A percentile compares a stretch with the other conserved stretches of the same genome.
phyloP scores from a whole-genome alignment of 1,140 invertebrate genomes.

The Leptinotarsa defecta region DNA sequence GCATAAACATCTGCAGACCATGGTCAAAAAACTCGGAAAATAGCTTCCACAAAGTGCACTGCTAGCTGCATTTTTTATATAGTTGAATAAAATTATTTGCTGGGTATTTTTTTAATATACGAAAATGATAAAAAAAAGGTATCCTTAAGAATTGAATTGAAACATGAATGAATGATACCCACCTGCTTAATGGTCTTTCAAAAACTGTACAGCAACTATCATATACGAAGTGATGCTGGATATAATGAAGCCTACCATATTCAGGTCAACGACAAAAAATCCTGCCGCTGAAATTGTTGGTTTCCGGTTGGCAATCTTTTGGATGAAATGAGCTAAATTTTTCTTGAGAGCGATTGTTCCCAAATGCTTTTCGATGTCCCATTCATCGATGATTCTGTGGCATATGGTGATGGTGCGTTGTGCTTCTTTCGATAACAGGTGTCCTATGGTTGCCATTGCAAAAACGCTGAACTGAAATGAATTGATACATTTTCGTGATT shows the following conservation, averaged over 20 bases:
- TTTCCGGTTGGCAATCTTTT: background rate
- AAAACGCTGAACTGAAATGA: no score
- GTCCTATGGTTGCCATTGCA: no score
- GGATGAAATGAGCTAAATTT: background rate
- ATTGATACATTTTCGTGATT: background rate
- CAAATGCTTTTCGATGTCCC: background rate
- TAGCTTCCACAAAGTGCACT: no score
- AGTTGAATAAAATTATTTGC: no score
- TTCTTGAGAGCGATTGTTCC: background rate
- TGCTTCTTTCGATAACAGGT: background rate
- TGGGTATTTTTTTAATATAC: no score
- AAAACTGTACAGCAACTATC: background rate
- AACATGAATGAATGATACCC: no score
- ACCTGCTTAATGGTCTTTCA: no score
- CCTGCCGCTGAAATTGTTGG: background rate
- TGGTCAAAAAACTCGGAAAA: no score
- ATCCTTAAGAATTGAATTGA: no score
- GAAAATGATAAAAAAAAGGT: no score
- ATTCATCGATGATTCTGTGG: background rate
- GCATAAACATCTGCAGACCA: no score
- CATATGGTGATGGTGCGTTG: background rate
- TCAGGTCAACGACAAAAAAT: slow-evolving; percentile 6
- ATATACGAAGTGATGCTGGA: slow-evolving; percentile 19
- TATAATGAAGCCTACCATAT: slow-evolving; percentile 9
- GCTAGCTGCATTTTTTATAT: no score